Evolutionary conservation across 2,797 vertebrate genomes (phyloP), one percentile per base, ranked within the genome.

Genomic region (Lithobates sylvaticus): DNA sequence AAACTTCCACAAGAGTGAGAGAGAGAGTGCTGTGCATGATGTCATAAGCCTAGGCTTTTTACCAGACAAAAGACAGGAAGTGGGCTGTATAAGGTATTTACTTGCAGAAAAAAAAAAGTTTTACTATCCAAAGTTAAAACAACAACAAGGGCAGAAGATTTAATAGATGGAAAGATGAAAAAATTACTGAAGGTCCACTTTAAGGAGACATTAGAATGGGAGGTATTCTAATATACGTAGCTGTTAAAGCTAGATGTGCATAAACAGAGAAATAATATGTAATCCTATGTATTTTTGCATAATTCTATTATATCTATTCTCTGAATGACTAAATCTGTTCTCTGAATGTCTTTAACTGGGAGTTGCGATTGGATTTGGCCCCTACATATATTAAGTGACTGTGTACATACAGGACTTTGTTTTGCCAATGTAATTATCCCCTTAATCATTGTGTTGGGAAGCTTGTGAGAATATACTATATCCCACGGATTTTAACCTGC

Each of bases 401-500:
- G 79, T 42, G 80, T 74, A 44, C 64, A 32, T 32, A 61, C n/a
- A 23, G 13, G 68, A 12, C 70, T 72, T 67, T 47, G 21, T 58
- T 12, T 54, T 27, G 58, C 29, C 70, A 77, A 23, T 78, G 54
- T 76, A 83, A 87, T 87, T 83, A 87, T 78, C 74, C 65, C 29
- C 44, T 78, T 67, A 76, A 78, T 71, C 73, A 71, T 64, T 82
- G 21, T 73, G 23, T 58, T 36, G 7, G 32, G 39, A 73, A 71
- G 39, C 36, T 78, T 84, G 39, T 68, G n/a, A 72, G 18, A 72
- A 29, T 72, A 67, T 10, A 13, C 29, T 32, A 58, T 73, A 29
- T 69, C 34, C 29, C 68, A 73, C 27, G 68, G 69, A 87, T 78
- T 87, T 69, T n/a, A 74, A 83, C 81, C 44, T 75, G 86, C 78